Base-by-base conservation (phyloP, 2,888 invertebrate species). In the Cristatella mucedo region DNA sequence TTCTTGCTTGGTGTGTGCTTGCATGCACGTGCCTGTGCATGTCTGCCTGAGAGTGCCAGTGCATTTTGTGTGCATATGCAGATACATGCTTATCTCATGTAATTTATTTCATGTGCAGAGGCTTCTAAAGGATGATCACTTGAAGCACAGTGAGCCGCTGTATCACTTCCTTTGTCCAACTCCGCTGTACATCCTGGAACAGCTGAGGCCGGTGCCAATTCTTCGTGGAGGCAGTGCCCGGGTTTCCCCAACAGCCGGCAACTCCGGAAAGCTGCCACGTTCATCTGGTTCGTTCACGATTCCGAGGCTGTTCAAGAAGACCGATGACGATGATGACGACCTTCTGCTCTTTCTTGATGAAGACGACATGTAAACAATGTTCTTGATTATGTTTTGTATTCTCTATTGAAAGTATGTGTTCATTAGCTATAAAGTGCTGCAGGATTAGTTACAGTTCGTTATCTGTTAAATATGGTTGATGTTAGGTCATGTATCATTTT, bases 81-180 rank as follows among this genome's bases (percentile, higher is more conserved):
- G n/a, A n/a, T n/a, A n/a, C n/a, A n/a, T n/a, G n/a, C n/a, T n/a
- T n/a, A n/a, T n/a, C n/a, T n/a, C n/a, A n/a, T n/a, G n/a, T n/a
- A n/a, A n/a, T n/a, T n/a, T 24, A 19, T 38, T 7, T 31, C 26
- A 38, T 24, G 69, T 72, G 45, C 63, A 85, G 83, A 80, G 79
- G 63, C 77, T 86, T 51, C 71, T 86, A 62, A 80, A 80, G 68
- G 84, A 86, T 57, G 85, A 85, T 46, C 73, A 78, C 52, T 69
- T 86, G 49, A 82, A 82, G 63, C 82, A 82, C 68, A 80, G 84
- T 59, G 86, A 87, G 68, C 81, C 82, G 39, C 73, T 87, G 48
- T 87, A 85, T 59, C 77, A 82, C 45, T 87, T 87, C 68, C 72
- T 87, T n/a, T 83, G 84, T 61, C 85, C 85, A 3, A 84, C 82